These are phyloP conservation scores for Acronicta psi DNA, from an alignment of 2,888 invertebrate species.

Conservation along the genomic window DNA sequence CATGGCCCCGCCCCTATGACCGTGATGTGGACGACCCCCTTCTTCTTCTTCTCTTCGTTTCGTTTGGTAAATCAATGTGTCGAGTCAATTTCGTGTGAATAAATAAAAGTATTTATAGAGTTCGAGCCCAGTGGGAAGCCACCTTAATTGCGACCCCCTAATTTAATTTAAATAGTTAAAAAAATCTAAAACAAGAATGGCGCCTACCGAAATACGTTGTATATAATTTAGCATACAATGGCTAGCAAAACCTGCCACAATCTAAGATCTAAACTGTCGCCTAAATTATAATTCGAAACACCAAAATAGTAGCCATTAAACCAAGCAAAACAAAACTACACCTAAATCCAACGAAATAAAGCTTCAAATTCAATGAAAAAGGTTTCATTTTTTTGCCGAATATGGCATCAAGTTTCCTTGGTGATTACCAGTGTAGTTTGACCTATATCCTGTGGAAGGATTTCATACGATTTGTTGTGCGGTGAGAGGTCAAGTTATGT, in stretches of 20 bases:
- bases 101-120: too few relatives aligned
- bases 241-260: slow-evolving; percentile 46
- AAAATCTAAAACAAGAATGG: slow-evolving; percentile 12
- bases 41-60: too few relatives aligned
- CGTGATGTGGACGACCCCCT: too few relatives aligned
- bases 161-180: too few relatives aligned
- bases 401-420: slow-evolving; percentile 41
- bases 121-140: too few relatives aligned
- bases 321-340: slow-evolving; percentile 20
- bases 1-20: too few relatives aligned
- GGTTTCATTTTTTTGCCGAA: slow-evolving; percentile 40
- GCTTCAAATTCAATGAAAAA: slow-evolving; percentile 29
- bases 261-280: slow-evolving; percentile 55
- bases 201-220: slow-evolving; percentile 14
- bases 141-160: too few relatives aligned
- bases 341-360: slow-evolving; percentile 18
- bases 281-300: slow-evolving; percentile 54
- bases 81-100: too few relatives aligned
- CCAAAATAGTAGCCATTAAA: slow-evolving; percentile 50
- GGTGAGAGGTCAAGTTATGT: slow-evolving; percentile 22
- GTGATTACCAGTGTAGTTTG: slow-evolving; percentile 29
- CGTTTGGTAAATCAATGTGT: too few relatives aligned
- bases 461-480: slow-evolving; percentile 5
- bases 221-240: slow-evolving; percentile 60
- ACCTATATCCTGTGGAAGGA: slow-evolving; percentile 20